Evolutionary conservation across 92 coral and sea anemone genomes (phyloP).

Genomic region (Scolanthus callimorphus): DNA sequence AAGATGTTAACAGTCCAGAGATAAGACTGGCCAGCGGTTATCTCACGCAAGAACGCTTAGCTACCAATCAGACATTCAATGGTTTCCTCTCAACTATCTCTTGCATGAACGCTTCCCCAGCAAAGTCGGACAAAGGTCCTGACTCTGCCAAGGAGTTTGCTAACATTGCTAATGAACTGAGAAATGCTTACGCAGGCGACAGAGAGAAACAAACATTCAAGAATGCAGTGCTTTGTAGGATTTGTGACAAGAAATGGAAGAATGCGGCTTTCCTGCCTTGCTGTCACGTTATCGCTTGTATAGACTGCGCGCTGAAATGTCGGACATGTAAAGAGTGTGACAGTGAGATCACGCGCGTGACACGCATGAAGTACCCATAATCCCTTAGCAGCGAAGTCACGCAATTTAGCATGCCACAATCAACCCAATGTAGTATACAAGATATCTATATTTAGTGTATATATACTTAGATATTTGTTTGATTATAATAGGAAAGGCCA

Average conservation of each 20-base stretch:
- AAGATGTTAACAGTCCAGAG: not conserved
- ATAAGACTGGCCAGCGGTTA: not conserved
- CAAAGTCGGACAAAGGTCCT: not conserved
- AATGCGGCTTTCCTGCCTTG: slow-evolving; percentile 28
- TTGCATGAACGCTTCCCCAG: not conserved
- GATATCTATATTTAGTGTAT: no score
- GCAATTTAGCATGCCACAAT: no score
- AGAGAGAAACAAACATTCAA: slow-evolving; percentile 13
- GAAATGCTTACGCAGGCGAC: not conserved
- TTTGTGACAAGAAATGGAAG: slow-evolving; percentile 21
- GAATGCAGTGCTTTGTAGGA: slow-evolving; percentile 16
- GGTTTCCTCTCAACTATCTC: not conserved
- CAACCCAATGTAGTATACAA: no score
- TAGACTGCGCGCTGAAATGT: slow-evolving; percentile 21
- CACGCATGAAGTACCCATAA: slow-evolving; percentile 17
- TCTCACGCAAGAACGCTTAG: not conserved
- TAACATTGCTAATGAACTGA: slow-evolving; percentile 5
- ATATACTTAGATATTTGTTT: no score
- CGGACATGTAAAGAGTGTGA: slow-evolving; percentile 17
- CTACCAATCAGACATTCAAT: not conserved
- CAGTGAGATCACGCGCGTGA: slow-evolving; percentile 10
- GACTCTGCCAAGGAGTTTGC: not conserved
- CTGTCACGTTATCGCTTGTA: slow-evolving; percentile 28
- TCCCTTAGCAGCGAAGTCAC: no score
- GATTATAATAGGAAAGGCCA: no score